phyloP scores from a whole-genome alignment of 1,140 invertebrate species.

The Atta cephalotes region DNA sequence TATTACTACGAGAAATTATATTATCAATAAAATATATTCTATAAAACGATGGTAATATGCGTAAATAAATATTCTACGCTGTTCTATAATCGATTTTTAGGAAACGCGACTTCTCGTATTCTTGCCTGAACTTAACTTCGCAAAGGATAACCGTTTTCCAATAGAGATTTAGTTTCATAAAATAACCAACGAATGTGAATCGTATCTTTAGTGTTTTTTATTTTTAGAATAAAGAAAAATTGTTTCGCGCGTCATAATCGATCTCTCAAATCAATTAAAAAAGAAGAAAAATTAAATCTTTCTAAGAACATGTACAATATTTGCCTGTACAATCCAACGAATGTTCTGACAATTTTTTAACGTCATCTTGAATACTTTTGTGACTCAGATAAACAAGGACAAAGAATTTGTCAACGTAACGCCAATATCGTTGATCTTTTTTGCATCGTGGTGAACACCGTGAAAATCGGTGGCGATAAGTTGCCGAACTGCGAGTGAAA shows the following conservation, averaged over 20 bases:
- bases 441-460: background rate
- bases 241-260: background rate
- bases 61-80: slow-evolving; percentile 49
- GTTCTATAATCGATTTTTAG: slow-evolving; percentile 44
- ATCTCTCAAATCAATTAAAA: background rate
- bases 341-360: background rate
- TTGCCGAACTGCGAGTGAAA: slow-evolving; percentile 43
- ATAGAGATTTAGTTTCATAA: slow-evolving; percentile 49
- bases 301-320: background rate
- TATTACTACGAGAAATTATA: background rate
- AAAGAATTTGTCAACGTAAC: background rate
- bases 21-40: slow-evolving; percentile 6
- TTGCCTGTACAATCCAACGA: background rate
- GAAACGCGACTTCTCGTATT: slow-evolving; percentile 20
- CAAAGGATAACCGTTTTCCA: slow-evolving; percentile 35
- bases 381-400: background rate
- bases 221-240: slow-evolving; percentile 26
- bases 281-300: background rate
- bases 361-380: background rate
- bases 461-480: slow-evolving; percentile 51
- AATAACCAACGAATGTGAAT: slow-evolving; percentile 14
- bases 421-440: background rate
- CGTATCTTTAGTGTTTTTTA: slow-evolving; percentile 26
- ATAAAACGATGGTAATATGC: slow-evolving; percentile 24
- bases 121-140: slow-evolving; percentile 27